Evolutionary conservation across 2,797 vertebrate species (phyloP).

Genomic region (Pempheris klunzingeri): DNA sequence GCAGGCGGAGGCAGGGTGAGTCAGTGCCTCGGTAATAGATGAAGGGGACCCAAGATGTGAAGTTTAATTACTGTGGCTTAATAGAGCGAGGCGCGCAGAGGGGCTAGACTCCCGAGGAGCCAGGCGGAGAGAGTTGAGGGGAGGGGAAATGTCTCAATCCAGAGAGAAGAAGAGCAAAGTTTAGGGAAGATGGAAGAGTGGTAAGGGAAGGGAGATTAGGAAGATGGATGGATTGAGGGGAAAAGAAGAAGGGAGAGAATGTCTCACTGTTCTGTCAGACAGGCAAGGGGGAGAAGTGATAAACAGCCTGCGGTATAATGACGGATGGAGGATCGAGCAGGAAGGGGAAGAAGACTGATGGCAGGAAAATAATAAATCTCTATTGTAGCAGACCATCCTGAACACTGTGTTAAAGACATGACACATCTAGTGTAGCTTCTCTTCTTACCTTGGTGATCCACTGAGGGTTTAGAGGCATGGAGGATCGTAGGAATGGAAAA

Average conservation of each 20-base stretch:
- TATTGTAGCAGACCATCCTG: not conserved
- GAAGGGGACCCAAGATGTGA: constrained; percentile 45
- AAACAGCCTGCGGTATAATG: constrained; percentile 6
- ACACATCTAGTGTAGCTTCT: not conserved
- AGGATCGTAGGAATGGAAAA: constrained; percentile 96
- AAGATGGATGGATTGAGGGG: not conserved
- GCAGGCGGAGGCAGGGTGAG: constrained; percentile 40
- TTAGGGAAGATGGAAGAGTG: constrained; percentile 11
- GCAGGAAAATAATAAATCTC: constrained; percentile 3
- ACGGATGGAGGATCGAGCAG: not conserved
- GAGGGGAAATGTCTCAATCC: constrained; percentile 33
- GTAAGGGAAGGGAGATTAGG: not conserved
- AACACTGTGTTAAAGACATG: not conserved
- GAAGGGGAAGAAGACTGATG: not conserved
- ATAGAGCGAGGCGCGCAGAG: constrained; percentile 39
- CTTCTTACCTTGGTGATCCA: constrained; percentile 95
- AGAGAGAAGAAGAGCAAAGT: constrained; percentile 22
- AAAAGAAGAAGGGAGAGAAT: not conserved
- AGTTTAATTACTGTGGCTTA: constrained; percentile 71
- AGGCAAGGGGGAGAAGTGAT: constrained; percentile 1
- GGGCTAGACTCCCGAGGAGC: constrained; percentile 31
- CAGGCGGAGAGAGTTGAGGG: constrained; percentile 1
- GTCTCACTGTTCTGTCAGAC: constrained; percentile 1
- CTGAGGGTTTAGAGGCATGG: constrained; percentile 91
- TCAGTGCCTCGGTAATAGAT: constrained; percentile 61